These are phyloP conservation scores for Stenodema calcarata DNA, from an alignment of 2,888 invertebrate species.

Conservation along the genomic window DNA sequence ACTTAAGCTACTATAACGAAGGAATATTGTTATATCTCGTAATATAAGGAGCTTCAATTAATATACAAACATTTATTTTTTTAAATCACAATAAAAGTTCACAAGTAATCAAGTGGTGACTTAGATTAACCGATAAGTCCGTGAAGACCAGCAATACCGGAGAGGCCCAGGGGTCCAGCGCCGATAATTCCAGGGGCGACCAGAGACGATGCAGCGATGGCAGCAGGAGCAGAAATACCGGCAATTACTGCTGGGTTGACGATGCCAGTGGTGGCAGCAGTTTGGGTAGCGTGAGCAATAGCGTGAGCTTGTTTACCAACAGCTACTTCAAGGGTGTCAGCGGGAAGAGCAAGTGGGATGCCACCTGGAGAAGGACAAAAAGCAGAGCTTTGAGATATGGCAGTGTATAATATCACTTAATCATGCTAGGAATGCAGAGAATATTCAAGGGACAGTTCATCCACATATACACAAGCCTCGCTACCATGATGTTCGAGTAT, in stretches of 20 bases:
- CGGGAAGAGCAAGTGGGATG: constrained; percentile 50
- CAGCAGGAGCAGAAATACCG: constrained; percentile 57
- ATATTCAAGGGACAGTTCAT: no score
- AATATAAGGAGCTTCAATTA: no score
- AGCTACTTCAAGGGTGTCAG: constrained; percentile 60
- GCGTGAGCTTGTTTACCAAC: constrained; percentile 60
- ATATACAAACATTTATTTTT: not conserved
- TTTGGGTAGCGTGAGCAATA: constrained; percentile 61
- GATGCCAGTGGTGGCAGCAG: constrained; percentile 49
- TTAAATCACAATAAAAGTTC: no score
- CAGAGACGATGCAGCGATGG: not conserved
- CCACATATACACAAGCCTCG: no score
- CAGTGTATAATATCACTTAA: constrained; percentile 25
- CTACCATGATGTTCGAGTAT: no score
- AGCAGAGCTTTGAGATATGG: no score
- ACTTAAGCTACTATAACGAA: no score
- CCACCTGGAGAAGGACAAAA: constrained; percentile 10
- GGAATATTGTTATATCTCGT: no score
- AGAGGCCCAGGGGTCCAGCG: not conserved
- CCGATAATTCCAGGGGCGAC: not conserved
- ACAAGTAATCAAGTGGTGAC: not conserved
- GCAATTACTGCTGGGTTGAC: constrained; percentile 47
- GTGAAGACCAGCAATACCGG: not conserved
- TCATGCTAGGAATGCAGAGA: constrained; percentile 60
- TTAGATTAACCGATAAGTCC: not conserved